Evolutionary conservation across 2,113 vertebrate species (phyloP), one percentile per base, ranked within the genome.

Genomic region (Herpetotheres cachinnans): DNA sequence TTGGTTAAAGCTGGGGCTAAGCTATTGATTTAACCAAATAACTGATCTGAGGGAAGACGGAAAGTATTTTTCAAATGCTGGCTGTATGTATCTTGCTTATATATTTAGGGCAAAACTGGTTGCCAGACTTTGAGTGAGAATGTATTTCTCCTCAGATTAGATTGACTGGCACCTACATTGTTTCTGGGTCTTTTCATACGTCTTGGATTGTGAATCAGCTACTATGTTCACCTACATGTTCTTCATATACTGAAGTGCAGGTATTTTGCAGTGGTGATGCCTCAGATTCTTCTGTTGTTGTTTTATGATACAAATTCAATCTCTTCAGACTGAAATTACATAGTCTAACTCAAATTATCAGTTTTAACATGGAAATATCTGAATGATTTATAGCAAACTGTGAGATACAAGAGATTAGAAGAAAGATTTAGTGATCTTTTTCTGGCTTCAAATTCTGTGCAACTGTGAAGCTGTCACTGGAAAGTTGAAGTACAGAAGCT

Each of bases 181-280:
- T 67, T 78, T 82, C 26, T 44, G n/a, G 6, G 8, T 65, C 46
- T 3, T 72, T 88, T 52, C 6, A 3, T 62, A 34, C 4, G 17
- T 58, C 13, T 63, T 59, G 69, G 30, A 5, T 26, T 77, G 44
- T 58, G 38, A 58, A 63, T 54, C 40, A 50, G 13, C 32, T 74
- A 8, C 32, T 27, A 0, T 18, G 7, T 63, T 78, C 47, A 47
- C 54, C 11, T 62, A 21, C 16, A 9, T 2, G 0, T 7, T 32
- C 72, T 78, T 86, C 11, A 11, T 32, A 20, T 61, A 46, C 27
- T 55, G 44, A n/a, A 3, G 20, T 49, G 30, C 26, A 55, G 20
- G 11, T 61, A 63, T 65, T 22, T 18, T 50, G 32, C 29, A 13
- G 10, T 80, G 55, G 13, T 50, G 24, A 59, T 55, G 10, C 14